These are phyloP conservation scores for Pecten maximus DNA, from an alignment of 2,888 invertebrate species.

Conservation along the genomic window DNA sequence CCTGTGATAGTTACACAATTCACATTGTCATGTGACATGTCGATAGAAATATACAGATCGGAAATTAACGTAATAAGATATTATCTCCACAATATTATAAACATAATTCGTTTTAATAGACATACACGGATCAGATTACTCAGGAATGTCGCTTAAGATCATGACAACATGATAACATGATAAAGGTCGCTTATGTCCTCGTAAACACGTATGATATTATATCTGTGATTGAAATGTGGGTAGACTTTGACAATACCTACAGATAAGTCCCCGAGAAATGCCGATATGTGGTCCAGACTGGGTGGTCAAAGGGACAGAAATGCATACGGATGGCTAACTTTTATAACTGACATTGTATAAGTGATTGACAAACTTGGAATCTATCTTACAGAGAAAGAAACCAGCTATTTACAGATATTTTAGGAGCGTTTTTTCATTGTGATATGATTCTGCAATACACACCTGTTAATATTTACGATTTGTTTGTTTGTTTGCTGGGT, in stretches of 20 bases:
- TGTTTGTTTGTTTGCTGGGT: no score
- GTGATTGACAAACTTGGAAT: background rate
- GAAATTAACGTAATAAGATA: background rate
- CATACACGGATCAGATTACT: background rate
- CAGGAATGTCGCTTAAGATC: background rate
- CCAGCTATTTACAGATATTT: no score
- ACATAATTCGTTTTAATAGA: background rate
- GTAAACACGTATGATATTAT: background rate
- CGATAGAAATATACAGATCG: background rate
- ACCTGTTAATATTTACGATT: no score
- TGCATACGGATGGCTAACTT: background rate
- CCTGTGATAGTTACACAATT: background rate
- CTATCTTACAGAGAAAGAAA: background rate
- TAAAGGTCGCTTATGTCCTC: slow-evolving; percentile 2
- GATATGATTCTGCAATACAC: no score
- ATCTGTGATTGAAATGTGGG: background rate
- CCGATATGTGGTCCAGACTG: background rate
- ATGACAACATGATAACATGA: slow-evolving; percentile 18
- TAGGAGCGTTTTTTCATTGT: no score
- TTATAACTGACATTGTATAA: background rate
- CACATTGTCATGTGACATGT: background rate
- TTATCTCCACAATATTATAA: background rate
- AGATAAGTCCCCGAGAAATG: background rate
- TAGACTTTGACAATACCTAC: background rate
- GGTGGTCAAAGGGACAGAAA: slow-evolving; percentile 2